Evolutionary conservation across 1,140 invertebrate genomes (phyloP).

Genomic region (Ganaspis sp.): DNA sequence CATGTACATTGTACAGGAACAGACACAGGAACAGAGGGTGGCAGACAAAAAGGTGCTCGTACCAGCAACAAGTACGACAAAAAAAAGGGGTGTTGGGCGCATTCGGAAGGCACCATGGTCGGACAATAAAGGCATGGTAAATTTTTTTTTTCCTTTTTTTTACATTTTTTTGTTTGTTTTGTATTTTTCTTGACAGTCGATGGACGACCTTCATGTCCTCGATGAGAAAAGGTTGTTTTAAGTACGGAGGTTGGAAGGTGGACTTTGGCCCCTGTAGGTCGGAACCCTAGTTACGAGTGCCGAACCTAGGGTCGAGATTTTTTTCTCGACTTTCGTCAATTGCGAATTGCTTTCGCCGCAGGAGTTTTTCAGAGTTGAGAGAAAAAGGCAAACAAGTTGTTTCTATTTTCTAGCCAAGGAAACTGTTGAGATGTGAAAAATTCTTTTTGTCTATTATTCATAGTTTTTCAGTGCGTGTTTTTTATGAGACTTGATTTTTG

Average conservation of each 20-base stretch:
- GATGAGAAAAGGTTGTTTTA: slow-evolving; percentile 31
- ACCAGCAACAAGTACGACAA: slow-evolving; percentile 16
- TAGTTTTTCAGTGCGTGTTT: slow-evolving; percentile 31
- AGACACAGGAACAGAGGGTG: slow-evolving; percentile 19
- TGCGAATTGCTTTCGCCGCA: slow-evolving; percentile 10
- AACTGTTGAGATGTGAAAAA: not conserved
- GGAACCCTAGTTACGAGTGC: slow-evolving; percentile 78
- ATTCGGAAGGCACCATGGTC: slow-evolving; percentile 38
- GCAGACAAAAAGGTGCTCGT: slow-evolving; percentile 24
- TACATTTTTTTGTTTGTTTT: not conserved
- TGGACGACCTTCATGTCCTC: slow-evolving; percentile 7
- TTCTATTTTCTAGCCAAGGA: not conserved
- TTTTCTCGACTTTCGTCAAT: slow-evolving; percentile 63
- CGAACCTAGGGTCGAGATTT: slow-evolving; percentile 75
- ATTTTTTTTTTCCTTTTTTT: slow-evolving; percentile 34
- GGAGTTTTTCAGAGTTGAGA: no score
- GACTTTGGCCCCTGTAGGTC: slow-evolving; percentile 72
- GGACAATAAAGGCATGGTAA: slow-evolving; percentile 20
- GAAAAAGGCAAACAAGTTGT: not conserved
- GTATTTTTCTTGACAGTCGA: not conserved
- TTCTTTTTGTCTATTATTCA: slow-evolving; percentile 15
- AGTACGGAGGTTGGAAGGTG: slow-evolving; percentile 73
- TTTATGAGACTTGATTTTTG: slow-evolving; percentile 35
- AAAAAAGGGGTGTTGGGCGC: slow-evolving; percentile 26
- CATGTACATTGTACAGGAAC: not conserved